Base-by-base conservation (phyloP, 2,797 vertebrate species). In the Thripadectes ignobilis region DNA sequence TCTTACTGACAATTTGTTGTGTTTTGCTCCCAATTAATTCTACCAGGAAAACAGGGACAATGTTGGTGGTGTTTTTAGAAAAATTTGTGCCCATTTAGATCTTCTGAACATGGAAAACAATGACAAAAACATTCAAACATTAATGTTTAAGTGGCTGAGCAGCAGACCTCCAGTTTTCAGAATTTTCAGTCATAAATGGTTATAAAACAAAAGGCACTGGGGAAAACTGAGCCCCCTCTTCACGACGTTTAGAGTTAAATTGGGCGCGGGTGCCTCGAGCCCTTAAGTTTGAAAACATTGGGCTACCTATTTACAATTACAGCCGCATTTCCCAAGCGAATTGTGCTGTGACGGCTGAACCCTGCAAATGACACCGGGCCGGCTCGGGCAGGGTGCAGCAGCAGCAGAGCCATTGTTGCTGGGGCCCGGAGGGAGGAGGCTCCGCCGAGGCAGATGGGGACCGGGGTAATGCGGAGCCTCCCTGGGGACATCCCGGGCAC, bases 371-470 rank as follows among this genome's bases (percentile, higher is more conserved):
- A 82, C 89, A 61, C 1, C 29, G 18, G 85, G 81, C 54, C 49
- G 14, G 34, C 88, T 61, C 41, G 21, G 77, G 88, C 90, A 67
- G 85, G 76, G 91, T 63, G 7, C 89, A 73, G 93, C 94, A 36
- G 88, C 49, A 46, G 89, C 92, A 12, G 72, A 85, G 92, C 96
- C 94, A 87, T 94, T 96, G 96, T 95, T 80, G 85, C 80, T 0
- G 85, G 84, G 88, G 93, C 86, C 96, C 88, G 4, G 4, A 6
- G 95, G 95, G 94, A 95, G 61, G 62, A 86, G 84, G 88, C 39
- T 29, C 66, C 24, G 73, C 84, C 49, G 14, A 76, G 91, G 93
- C 95, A 96, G 95, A 95, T 97, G 96, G 97, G 95, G 84, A 93
- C 85, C 52, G 81, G 23, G 51, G 88, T 88, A 81, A 92, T 51